These are phyloP conservation scores for Drosophila yakuba DNA, from an alignment of 1,140 invertebrate species.

Conservation along the genomic window DNA sequence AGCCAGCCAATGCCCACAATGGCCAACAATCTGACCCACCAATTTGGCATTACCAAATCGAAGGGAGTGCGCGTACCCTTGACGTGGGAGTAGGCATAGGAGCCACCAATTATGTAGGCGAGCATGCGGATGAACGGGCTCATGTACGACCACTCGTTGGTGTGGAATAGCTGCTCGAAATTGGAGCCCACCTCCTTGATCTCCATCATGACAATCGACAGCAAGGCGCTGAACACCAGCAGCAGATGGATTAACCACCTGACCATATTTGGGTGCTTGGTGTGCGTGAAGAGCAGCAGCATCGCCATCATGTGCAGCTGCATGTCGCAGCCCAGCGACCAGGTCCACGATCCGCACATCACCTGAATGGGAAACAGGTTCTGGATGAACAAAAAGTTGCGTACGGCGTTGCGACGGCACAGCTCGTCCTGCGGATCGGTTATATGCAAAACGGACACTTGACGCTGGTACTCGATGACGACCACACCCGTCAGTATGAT, in stretches of 20 bases:
- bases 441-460: slow-evolving; percentile 84
- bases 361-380: slow-evolving; percentile 85
- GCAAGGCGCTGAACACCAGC: neutral
- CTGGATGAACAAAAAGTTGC: slow-evolving; percentile 87
- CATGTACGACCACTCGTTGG: slow-evolving; percentile 25
- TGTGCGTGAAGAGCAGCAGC: slow-evolving; percentile 86
- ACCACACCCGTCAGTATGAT: slow-evolving; percentile 13
- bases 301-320: slow-evolving; percentile 88
- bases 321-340: slow-evolving; percentile 93
- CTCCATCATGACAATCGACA: slow-evolving; percentile 10
- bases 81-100: slow-evolving; percentile 30
- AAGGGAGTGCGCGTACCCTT: slow-evolving; percentile 7
- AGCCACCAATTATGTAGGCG: slow-evolving; percentile 34
- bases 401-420: slow-evolving; percentile 87
- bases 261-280: slow-evolving; percentile 33
- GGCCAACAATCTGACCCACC: neutral
- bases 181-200: neutral
- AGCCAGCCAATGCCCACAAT: neutral
- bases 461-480: slow-evolving; percentile 23
- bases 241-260: neutral
- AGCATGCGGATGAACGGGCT: slow-evolving; percentile 18
- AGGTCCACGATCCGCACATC: slow-evolving; percentile 91
- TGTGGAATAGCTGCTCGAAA: slow-evolving; percentile 15
- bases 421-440: slow-evolving; percentile 83
- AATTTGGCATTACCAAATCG: neutral